A percentile compares a stretch with the other conserved stretches of the same genome.
Conservation (phyloP, 2,113 vertebrate genomes). For the Stomatorhinus ivindoensis region DNA sequence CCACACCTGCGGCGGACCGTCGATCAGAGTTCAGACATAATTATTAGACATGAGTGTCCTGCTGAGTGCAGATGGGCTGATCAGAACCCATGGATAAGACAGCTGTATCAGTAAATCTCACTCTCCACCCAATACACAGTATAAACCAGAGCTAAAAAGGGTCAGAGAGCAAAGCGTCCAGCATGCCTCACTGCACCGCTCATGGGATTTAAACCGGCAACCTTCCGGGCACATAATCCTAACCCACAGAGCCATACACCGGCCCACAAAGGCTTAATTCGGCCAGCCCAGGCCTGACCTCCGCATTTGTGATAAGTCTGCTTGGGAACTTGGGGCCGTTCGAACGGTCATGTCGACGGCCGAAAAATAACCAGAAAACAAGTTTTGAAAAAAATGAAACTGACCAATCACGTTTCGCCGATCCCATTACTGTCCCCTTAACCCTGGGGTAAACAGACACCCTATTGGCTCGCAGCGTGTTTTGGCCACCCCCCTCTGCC, state of each 20-base stretch:
- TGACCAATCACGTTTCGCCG: not conserved
- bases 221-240: not conserved
- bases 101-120: not conserved
- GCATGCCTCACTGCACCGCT: not conserved
- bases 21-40: not conserved
- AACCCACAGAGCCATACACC: not conserved
- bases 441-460: not conserved
- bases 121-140: not conserved
- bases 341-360: not conserved
- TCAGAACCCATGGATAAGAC: not conserved
- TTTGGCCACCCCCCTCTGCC: constrained; percentile 2
- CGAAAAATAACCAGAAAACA: not conserved
- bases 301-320: not conserved
- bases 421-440: not conserved
- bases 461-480: not conserved
- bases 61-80: not conserved
- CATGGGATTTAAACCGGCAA: not conserved
- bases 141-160: not conserved
- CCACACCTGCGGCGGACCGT: not conserved
- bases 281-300: not conserved
- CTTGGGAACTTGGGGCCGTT: not conserved
- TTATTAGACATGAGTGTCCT: not conserved
- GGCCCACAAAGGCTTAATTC: not conserved
- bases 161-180: not conserved
- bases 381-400: not conserved